Conservation (phyloP, 2,113 vertebrate species). For the Jaculus jaculus region DNA sequence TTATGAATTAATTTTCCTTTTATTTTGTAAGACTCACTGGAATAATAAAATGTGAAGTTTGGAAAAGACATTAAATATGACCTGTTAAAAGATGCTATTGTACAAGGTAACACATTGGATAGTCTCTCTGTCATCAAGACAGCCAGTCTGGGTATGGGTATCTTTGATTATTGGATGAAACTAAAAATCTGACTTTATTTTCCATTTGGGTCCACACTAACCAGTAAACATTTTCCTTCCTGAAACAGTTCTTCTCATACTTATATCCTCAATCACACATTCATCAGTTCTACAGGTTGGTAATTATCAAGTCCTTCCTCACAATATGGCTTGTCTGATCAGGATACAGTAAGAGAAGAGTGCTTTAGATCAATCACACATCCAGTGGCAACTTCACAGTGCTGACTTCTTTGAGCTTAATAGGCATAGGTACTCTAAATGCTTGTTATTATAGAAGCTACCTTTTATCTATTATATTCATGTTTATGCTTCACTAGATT, state of each 20-base stretch:
- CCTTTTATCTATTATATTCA: neutral
- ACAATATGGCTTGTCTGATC: neutral
- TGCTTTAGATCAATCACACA: neutral
- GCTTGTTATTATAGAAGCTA: neutral
- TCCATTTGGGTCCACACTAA: neutral
- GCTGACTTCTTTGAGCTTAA: neutral
- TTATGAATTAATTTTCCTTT: slow-evolving; percentile 2
- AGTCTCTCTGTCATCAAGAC: neutral
- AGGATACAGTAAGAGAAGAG: neutral
- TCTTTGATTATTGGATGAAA: neutral
- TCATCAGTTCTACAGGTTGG: neutral
- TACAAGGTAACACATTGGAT: neutral
- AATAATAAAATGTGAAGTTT: neutral
- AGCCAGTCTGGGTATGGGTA: neutral
- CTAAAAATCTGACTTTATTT: neutral
- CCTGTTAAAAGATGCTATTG: neutral
- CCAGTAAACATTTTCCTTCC: neutral
- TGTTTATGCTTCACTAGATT: neutral
- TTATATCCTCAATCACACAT: neutral
- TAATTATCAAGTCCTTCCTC: neutral
- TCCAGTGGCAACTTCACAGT: neutral
- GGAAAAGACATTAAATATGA: neutral
- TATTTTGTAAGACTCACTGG: neutral
- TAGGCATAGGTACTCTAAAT: neutral
- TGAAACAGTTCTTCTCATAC: neutral